phyloP scores from a whole-genome alignment of 2,113 vertebrate species.

The Antechinus flavipes region DNA sequence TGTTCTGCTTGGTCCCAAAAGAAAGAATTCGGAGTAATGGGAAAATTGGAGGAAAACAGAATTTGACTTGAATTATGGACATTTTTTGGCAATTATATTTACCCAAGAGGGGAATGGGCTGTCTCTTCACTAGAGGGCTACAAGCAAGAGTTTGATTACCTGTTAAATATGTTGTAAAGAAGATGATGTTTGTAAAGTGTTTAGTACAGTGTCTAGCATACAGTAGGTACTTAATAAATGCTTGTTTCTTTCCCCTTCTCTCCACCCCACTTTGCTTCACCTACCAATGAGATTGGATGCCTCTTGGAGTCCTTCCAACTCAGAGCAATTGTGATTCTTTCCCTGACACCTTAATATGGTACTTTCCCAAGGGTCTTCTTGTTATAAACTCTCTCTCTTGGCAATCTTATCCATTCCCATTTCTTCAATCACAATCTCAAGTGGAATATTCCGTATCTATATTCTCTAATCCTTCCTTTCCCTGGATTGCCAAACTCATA shows the following conservation, averaged over 20 bases:
- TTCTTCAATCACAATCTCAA: not conserved
- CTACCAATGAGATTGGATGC: not conserved
- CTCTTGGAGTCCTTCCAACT: not conserved
- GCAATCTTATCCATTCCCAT: not conserved
- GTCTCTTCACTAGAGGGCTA: not conserved
- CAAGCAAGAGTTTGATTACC: not conserved
- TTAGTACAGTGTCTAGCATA: not conserved
- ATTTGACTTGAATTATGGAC: not conserved
- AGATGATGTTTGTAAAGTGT: not conserved
- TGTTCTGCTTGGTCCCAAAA: not conserved
- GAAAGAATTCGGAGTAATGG: not conserved
- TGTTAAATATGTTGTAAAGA: not conserved
- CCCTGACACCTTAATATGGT: not conserved
- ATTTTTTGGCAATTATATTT: not conserved
- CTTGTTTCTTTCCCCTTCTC: not conserved
- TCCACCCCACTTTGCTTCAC: not conserved
- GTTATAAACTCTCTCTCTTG: not conserved
- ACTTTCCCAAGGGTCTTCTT: not conserved
- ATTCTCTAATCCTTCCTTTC: not conserved
- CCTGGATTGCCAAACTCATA: not conserved
- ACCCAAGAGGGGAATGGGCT: not conserved
- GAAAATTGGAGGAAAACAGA: not conserved
- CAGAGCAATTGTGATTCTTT: not conserved
- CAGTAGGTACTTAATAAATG: not conserved
- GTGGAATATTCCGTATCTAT: not conserved